Base-by-base conservation (phyloP, 2,888 invertebrate species). In the Drosophila mercatorum region DNA sequence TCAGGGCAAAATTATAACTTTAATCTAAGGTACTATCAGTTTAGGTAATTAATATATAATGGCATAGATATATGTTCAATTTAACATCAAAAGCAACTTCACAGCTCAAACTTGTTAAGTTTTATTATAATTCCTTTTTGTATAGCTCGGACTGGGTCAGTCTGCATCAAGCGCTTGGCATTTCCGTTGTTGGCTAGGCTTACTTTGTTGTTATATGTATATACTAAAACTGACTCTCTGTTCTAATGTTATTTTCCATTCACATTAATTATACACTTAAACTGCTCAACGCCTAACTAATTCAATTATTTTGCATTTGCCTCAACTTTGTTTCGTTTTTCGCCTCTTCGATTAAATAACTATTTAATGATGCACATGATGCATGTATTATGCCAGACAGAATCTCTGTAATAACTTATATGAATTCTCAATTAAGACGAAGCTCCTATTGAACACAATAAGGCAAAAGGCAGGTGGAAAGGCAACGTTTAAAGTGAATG, bases 401-500 rank as follows among this genome's bases (percentile, higher is more conserved):
- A 8, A 7, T 28, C 28, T 28, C 28, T 28, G 28, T 7, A n/a
- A 22, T 52, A 22, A 36, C 28, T 5, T 10, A 1, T 49, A 6
- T 7, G 11, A 2, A 12, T 36, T 17, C 3, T 5, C 31, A 26
- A 44, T 44, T 51, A 51, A 14, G 6, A 2, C 10, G 7, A 46
- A 8, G 3, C 44, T 5, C n/a, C 3, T 28, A 28, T 14, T 31
- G 14, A n/a, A 10, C 10, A n/a, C 17, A 14, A 0, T 26, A 44
- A 11, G 28, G 14, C 4, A 28, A 7, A 0, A 22, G 31, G 36
- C 14, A 17, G 12, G 17, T 41, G 52, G 17, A 7, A 12, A 26
- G 2, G 22, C 57, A 22, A 43, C 26, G 36, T 5, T 26, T 17
- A 41, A 60, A 58, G 51, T 49, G 55, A 73, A 65, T 63, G 63